A percentile compares a stretch with the other conserved stretches of the same genome.
Evolutionary conservation across 2,888 invertebrate genomes (phyloP).

Genomic region (Drosophila buzzatii): DNA sequence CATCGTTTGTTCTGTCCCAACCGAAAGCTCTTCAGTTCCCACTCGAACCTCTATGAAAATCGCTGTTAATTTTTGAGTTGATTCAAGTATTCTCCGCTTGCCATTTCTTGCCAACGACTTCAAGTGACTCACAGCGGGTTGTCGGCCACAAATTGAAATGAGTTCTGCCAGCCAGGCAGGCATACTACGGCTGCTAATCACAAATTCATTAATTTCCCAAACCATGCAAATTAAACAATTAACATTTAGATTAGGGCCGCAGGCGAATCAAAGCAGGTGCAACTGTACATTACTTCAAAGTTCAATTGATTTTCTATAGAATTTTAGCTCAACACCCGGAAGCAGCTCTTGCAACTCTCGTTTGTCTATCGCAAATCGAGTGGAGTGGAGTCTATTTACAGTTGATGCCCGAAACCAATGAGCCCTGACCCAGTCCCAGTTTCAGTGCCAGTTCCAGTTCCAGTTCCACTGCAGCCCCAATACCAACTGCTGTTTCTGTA

Average conservation of each 20-base stretch:
- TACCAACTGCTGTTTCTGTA: slow-evolving; percentile 20
- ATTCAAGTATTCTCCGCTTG: slow-evolving; percentile 46
- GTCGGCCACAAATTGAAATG: slow-evolving; percentile 46
- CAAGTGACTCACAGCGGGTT: slow-evolving; percentile 46
- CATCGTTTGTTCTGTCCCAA: slow-evolving; percentile 71
- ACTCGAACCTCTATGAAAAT: slow-evolving; percentile 37
- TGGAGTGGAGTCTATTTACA: slow-evolving; percentile 61
- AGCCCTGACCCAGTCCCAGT: slow-evolving; percentile 57
- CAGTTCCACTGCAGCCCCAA: not conserved
- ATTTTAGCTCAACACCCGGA: slow-evolving; percentile 17
- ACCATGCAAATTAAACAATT: slow-evolving; percentile 67
- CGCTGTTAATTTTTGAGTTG: slow-evolving; percentile 65
- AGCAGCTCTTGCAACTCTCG: slow-evolving; percentile 50
- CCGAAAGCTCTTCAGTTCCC: not conserved
- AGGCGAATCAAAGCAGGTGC: not conserved
- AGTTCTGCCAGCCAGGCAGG: slow-evolving; percentile 38
- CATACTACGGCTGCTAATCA: slow-evolving; percentile 41
- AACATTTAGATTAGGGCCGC: slow-evolving; percentile 33
- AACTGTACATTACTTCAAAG: not conserved
- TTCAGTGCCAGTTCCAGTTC: not conserved
- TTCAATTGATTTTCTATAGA: not conserved
- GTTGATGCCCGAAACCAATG: slow-evolving; percentile 65
- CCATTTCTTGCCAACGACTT: slow-evolving; percentile 53
- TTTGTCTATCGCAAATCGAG: slow-evolving; percentile 55
- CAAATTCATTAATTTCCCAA: slow-evolving; percentile 48